Evolutionary conservation across 2,113 vertebrate genomes (phyloP).

Genomic region (Cochlearius cochlearius): DNA sequence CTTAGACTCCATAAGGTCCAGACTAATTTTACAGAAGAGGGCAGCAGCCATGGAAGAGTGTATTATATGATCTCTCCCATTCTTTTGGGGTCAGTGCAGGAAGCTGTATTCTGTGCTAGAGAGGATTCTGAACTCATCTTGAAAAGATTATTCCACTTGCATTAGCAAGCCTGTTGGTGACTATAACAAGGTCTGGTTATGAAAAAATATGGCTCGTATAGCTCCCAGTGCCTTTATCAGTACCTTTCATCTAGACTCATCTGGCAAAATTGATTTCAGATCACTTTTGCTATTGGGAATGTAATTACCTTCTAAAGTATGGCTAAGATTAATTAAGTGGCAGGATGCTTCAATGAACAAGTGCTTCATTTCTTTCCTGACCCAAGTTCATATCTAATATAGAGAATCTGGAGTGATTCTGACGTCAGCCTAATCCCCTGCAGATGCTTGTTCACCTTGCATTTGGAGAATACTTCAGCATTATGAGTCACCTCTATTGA

Average conservation of each 20-base stretch:
- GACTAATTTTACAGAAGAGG: not conserved
- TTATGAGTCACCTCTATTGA: not conserved
- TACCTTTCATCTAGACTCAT: not conserved
- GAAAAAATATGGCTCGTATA: not conserved
- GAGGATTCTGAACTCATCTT: not conserved
- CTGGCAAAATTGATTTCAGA: not conserved
- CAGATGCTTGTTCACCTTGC: not conserved
- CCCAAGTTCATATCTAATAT: not conserved
- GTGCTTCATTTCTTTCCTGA: not conserved
- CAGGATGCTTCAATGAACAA: not conserved
- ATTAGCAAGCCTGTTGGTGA: not conserved
- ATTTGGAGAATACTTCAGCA: not conserved
- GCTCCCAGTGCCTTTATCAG: not conserved
- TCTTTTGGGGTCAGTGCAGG: not conserved
- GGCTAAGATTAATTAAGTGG: not conserved
- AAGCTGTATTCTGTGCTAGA: not conserved
- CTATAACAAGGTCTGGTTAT: not conserved
- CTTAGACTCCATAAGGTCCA: not conserved
- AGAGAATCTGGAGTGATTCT: not conserved
- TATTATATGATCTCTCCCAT: not conserved
- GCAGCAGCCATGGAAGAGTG: not conserved
- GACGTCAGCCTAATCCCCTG: not conserved
- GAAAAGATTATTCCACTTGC: not conserved
- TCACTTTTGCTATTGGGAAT: not conserved
- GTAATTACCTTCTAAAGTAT: not conserved